A percentile compares a stretch with the other conserved stretches of the same genome.
Conservation (phyloP, 2,113 vertebrate species). For the Vimba vimba region DNA sequence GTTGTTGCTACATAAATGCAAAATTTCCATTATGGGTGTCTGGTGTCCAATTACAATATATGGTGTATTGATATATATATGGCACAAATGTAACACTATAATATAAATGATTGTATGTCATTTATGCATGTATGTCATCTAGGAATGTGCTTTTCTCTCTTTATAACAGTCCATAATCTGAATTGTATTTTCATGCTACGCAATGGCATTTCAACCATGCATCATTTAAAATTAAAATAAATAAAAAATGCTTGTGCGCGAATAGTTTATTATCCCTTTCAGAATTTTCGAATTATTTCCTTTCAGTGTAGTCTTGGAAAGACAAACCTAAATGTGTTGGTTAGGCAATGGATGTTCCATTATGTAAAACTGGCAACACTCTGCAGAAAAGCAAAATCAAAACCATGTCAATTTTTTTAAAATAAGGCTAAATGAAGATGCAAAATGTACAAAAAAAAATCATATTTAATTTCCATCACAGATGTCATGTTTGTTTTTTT, state of each 20-base stretch:
- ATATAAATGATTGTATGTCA: neutral
- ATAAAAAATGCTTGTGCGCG: too few relatives aligned
- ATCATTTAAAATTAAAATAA: too few relatives aligned
- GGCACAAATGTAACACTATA: neutral
- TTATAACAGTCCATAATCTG: too few relatives aligned
- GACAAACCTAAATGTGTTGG: neutral
- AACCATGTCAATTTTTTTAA: neutral
- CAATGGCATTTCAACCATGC: too few relatives aligned
- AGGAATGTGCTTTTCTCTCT: too few relatives aligned
- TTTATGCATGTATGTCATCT: neutral
- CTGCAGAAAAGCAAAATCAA: neutral
- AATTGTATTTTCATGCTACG: too few relatives aligned
- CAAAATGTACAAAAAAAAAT: slow-evolving; percentile 2
- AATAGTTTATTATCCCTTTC: too few relatives aligned
- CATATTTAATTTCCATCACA: slow-evolving; percentile 44
- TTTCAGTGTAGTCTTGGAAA: neutral
- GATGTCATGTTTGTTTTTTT: neutral
- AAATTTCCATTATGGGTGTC: neutral
- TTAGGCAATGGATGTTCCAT: neutral
- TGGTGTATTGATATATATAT: neutral
- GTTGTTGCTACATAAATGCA: neutral
- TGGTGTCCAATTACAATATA: neutral
- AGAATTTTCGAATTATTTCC: too few relatives aligned
- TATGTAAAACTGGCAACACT: neutral
- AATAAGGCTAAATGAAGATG: neutral